Base-by-base conservation (phyloP, 1,140 invertebrate genomes). In the Achroia grisella region DNA sequence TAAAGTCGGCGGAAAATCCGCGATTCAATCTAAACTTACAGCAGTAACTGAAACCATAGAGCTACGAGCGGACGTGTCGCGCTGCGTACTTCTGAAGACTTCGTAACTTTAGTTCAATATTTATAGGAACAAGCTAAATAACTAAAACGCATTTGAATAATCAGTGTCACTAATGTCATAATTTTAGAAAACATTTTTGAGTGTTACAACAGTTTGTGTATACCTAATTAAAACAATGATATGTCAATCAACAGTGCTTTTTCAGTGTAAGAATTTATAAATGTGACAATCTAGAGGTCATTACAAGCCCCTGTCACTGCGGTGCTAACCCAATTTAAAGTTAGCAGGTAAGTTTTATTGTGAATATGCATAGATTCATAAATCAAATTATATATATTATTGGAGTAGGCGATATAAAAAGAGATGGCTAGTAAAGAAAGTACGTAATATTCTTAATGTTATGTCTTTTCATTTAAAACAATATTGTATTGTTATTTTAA, bases 251-350 rank as follows among this genome's bases (percentile, higher is more conserved):
- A 23, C 2, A 12, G 33, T 35, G 33, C 9, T 11, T 35, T 8
- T 35, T 23, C 17, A 6, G 17, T 8, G 12, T 35, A 8, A 35
- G 12, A 35, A 14, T 6, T 35, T 14, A 13, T 35, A 12, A 14
- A 35, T 35, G 33, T 35, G 17, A 6, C 2, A 23, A 23, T 12
- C 14, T 35, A 14, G 33, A 35, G 11, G 33, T 35, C 12, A 14
- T 8, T 14, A 14, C 14, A 9, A 30, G 29, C 39, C 23, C 17
- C 33, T 13, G 28, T 10, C 30, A 11, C 30, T 27, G 36, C 29
- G 48, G 54, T 52, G 57, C 51, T 44, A 44, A 40, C 50, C 51
- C 44, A 53, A 50, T 53, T 61, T 55, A 48, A 55, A 60, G 62
- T 64, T 57, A 41, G 9, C 29, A 56, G 57, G 62, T 64, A 55